Base-by-base conservation (phyloP, 2,113 vertebrate species). In the Ellobius talpinus region DNA sequence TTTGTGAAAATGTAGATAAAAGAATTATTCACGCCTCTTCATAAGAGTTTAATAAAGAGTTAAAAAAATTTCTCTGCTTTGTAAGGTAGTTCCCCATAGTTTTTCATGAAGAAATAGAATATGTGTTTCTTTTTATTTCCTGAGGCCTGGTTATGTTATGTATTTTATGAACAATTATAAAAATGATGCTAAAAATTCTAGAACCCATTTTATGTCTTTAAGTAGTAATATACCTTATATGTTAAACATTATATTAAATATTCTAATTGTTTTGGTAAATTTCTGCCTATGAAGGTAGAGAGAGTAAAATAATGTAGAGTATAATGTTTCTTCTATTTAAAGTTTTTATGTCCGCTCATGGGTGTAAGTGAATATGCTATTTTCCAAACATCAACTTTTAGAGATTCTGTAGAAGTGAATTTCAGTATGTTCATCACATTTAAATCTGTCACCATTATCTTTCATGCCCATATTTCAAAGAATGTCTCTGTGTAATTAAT, bases 401-500 rank as follows among this genome's bases (percentile, higher is more conserved):
- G 88, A 95, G 79, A 70, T 47, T 45, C 8, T 94, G 91, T 12
- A 79, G 19, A 94, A 93, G 39, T 39, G 86, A 92, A 89, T 87
- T 39, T 68, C 47, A 68, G 82, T 33, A 74, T 55, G 31, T 89
- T 94, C 17, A 24, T 47, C 7, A 90, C 76, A 92, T 97, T 89
- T 90, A 86, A 95, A 72, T 55, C 24, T 87, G 23, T 58, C 29
- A 52, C 58, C 47, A 58, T 90, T 52, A 55, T 89, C 31, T 65
- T 95, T 96, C 16, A 68, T 68, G 72, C 89, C 76, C 36, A 47
- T 78, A 94, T 61, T 91, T 95, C 73, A 74, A 94, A 89, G 66
- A 90, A 78, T 50, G n/a, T 39, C 12, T 70, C 21, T 91, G 39
- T 95, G 4, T 13, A 95, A 89, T 91, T 78, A 93, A 58, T 91